Percentiles rank a stretch among this genome's conserved stretches.
Conservation (phyloP, 2,113 vertebrate genomes). For the Lonchura striata region DNA sequence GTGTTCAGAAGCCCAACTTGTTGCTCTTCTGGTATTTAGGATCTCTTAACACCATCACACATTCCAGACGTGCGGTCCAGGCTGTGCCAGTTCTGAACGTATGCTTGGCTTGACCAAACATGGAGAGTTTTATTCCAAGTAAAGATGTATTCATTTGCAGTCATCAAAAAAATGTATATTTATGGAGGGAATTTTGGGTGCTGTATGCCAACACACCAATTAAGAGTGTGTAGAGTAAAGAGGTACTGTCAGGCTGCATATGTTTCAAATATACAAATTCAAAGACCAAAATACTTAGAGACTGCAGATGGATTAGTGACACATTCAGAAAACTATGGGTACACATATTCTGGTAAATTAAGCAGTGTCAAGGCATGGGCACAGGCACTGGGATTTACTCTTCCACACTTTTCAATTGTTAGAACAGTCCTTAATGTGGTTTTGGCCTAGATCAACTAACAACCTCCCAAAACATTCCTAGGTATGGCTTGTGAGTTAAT, state of each 20-base stretch:
- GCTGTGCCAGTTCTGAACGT: background rate
- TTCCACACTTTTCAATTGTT: background rate
- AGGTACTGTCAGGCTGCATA: constrained; percentile 4
- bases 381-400: background rate
- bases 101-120: constrained; percentile 23
- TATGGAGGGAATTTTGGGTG: constrained; percentile 3
- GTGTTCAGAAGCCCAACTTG: background rate
- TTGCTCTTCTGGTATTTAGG: background rate
- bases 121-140: background rate
- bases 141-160: constrained; percentile 13
- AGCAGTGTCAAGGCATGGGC: background rate
- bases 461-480: background rate
- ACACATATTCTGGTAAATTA: background rate
- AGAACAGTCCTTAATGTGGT: background rate
- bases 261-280: constrained; percentile 31
- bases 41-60: background rate
- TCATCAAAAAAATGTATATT: constrained; percentile 42
- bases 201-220: background rate
- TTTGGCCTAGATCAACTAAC: background rate
- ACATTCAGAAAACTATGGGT: background rate
- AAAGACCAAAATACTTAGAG: background rate
- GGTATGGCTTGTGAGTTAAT: background rate
- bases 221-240: constrained; percentile 4
- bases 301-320: constrained; percentile 3
- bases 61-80: constrained; percentile 42